Evolutionary conservation across 2,888 invertebrate species (phyloP).

Genomic region (Drosophila prostipennis): DNA sequence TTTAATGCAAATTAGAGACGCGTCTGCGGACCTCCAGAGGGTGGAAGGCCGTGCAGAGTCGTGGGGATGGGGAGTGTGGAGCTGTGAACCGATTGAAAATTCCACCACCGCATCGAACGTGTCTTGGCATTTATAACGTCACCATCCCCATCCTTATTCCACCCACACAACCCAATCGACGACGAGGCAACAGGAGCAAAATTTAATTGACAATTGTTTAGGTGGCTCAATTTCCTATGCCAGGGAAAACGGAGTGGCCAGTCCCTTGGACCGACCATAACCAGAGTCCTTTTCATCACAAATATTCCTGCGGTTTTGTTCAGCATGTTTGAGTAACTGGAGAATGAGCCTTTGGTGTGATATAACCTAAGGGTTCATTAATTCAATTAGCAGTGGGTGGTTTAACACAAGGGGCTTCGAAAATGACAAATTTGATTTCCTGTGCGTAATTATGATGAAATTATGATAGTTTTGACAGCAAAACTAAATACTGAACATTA

Average conservation of each 20-base stretch:
- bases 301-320: slow-evolving; percentile 36
- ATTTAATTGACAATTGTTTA: slow-evolving; percentile 51
- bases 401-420: neutral
- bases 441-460: neutral
- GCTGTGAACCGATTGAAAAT: slow-evolving; percentile 30
- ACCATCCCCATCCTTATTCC: slow-evolving; percentile 27
- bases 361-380: slow-evolving; percentile 46
- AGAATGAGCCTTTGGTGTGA: neutral
- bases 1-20: slow-evolving; percentile 44
- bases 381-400: slow-evolving; percentile 50
- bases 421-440: slow-evolving; percentile 1
- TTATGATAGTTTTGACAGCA: neutral
- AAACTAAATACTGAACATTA: neutral
- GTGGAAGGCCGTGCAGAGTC: neutral
- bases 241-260: slow-evolving; percentile 12
- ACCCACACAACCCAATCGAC: neutral
- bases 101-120: slow-evolving; percentile 42
- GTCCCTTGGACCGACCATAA: neutral
- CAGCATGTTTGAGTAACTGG: slow-evolving; percentile 8
- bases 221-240: slow-evolving; percentile 35
- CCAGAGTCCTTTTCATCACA: slow-evolving; percentile 30
- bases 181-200: slow-evolving; percentile 6
- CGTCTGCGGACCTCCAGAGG: slow-evolving; percentile 10
- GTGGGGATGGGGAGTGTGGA: neutral
- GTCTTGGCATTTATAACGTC: slow-evolving; percentile 40